Base-by-base conservation (phyloP, 2,888 invertebrate genomes). In the Pterostichus niger region DNA sequence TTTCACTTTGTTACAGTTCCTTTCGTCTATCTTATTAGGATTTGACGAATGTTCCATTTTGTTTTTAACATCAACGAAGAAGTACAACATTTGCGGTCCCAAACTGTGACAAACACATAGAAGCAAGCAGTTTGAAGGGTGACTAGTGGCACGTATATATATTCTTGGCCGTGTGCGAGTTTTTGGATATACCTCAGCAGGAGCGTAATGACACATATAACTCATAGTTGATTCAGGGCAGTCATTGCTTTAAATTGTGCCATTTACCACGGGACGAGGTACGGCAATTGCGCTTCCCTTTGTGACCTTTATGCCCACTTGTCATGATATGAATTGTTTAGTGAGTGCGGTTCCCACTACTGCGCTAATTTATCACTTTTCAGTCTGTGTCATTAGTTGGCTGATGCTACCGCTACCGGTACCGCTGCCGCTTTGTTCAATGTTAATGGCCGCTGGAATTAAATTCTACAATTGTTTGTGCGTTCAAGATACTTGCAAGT, bases 291-390 rank as follows among this genome's bases (percentile, higher is more conserved):
- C 49, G 49, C 52, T 17, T 75, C 17, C 75, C 75, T 75, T 75
- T 75, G 75, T 49, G 49, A 75, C 49, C 75, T 49, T 49, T 75
- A 75, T 75, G 49, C 24, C 49, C 75, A 75, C 75, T 44, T 75
- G 75, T 75, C 75, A 46, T 75, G 75, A 75, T 75, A 75, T 75
- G 31, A 46, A 75, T 75, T 75, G 75, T 75, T 49, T 49, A 17
- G 59, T 59, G 31, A 59, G 59, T 59, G 59, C 59, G 59, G 59
- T 59, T 3, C 31, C 54, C 17, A 59, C 59, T 59, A 59, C 59
- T 59, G 31, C 17, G 31, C 17, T 31, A 17, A 59, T 59, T 59
- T 59, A 59, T 59, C 59, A 59, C 59, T 59, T 59, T 59, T 59
- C 59, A 59, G 31, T 17, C 59, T n/a, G 59, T 3, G 54, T 24